A percentile compares a stretch with the other conserved stretches of the same genome.
These are phyloP conservation scores for Cydia strobilella DNA, from an alignment of 1,140 invertebrate species.

Conservation along the genomic window DNA sequence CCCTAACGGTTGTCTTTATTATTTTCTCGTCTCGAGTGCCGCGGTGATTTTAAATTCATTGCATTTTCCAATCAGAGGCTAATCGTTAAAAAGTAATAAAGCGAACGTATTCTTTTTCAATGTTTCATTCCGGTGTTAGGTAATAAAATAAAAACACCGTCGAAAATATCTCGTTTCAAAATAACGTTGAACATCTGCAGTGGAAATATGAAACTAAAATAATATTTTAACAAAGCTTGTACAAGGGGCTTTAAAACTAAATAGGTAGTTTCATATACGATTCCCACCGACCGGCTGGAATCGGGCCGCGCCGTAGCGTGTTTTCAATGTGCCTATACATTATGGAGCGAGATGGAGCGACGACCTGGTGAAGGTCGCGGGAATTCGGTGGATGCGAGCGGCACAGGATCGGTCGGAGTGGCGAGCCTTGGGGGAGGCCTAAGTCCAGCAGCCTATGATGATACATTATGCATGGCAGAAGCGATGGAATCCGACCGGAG, in stretches of 20 bases:
- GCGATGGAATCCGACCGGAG: too few species aligned
- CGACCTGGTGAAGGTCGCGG: too few species aligned
- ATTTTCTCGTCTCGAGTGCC: constrained; percentile 61
- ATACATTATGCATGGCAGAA: too few species aligned
- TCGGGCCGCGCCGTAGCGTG: too few species aligned
- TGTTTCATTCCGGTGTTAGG: neutral
- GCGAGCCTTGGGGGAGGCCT: too few species aligned
- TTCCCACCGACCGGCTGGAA: too few species aligned
- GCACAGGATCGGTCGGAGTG: too few species aligned
- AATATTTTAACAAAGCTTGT: neutral
- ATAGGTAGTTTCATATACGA: too few species aligned
- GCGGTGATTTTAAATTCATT: constrained; percentile 27
- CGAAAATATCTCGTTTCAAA: neutral
- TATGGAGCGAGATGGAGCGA: too few species aligned
- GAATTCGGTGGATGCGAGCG: too few species aligned
- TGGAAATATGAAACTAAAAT: neutral
- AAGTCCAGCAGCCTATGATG: too few species aligned
- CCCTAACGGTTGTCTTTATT: neutral
- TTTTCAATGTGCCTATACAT: too few species aligned
- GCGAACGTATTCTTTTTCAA: neutral
- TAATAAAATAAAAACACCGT: neutral
- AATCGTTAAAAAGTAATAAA: constrained; percentile 29
- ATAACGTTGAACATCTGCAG: neutral
- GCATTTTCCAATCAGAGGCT: constrained; percentile 11
- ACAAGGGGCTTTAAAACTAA: neutral